A percentile compares a stretch with the other conserved stretches of the same genome.
Conservation (phyloP, 2,113 vertebrate species). For the Casuarius casuarius region DNA sequence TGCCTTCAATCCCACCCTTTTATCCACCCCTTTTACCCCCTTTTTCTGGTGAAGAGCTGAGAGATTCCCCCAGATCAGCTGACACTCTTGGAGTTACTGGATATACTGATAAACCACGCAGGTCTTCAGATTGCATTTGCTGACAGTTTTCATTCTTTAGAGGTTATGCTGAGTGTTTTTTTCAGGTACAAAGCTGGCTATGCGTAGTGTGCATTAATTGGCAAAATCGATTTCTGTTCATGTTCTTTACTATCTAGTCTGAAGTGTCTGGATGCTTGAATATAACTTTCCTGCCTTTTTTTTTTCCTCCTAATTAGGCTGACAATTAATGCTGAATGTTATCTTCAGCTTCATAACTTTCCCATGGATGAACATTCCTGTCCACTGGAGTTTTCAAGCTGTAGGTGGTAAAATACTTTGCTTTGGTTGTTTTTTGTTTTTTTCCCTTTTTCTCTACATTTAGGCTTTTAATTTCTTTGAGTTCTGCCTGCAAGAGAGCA, state of each 20-base stretch:
- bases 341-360: constrained; percentile 99
- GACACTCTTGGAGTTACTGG: background rate
- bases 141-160: background rate
- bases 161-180: background rate
- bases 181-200: background rate
- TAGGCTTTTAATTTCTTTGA: background rate
- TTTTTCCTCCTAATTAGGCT: constrained; percentile 78
- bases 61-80: background rate
- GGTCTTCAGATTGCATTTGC: background rate
- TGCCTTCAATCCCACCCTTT: background rate
- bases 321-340: constrained; percentile 99
- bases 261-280: background rate
- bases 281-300: background rate
- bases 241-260: background rate
- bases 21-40: background rate
- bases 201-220: background rate
- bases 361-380: constrained; percentile 99
- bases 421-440: no score
- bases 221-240: background rate
- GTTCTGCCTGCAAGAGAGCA: background rate
- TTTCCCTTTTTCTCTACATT: background rate
- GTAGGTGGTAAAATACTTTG: constrained; percentile 84
- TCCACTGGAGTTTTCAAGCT: constrained; percentile 98
- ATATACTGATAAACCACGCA: background rate
- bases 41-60: background rate